Evolutionary conservation across 2,888 invertebrate species (phyloP).

Genomic region (Conchocele bisecta): DNA sequence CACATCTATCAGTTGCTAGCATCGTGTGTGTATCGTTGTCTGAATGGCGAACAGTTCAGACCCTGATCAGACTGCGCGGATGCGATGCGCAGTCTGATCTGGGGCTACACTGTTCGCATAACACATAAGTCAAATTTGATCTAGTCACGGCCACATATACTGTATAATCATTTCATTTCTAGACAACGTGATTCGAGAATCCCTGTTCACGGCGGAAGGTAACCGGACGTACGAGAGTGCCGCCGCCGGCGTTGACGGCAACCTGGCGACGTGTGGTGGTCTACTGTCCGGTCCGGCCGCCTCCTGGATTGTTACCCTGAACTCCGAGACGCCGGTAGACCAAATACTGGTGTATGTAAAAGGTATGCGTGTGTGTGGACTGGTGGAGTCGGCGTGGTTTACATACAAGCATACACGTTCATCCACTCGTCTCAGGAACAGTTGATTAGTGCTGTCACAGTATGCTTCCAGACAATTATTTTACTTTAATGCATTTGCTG

Average conservation of each 20-base stretch:
- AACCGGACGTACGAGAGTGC: constrained; percentile 24
- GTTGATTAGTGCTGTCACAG: too few relatives aligned
- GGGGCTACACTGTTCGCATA: too few relatives aligned
- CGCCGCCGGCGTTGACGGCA: constrained; percentile 46
- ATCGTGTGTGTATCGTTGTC: too few relatives aligned
- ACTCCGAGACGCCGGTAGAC: constrained; percentile 10
- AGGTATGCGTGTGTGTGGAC: constrained; percentile 20
- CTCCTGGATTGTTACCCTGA: constrained; percentile 46
- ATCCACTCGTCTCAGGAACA: too few relatives aligned
- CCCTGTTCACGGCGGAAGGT: constrained; percentile 40
- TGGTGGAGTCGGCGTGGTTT: not conserved
- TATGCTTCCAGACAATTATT: too few relatives aligned
- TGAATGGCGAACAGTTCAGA: too few relatives aligned
- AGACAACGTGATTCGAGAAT: constrained; percentile 40
- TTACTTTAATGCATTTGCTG: not conserved
- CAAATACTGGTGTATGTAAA: constrained; percentile 48
- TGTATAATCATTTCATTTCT: constrained; percentile 6
- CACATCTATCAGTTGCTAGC: too few relatives aligned
- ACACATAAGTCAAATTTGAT: too few relatives aligned
- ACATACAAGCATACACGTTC: too few relatives aligned
- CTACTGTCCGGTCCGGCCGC: constrained; percentile 28
- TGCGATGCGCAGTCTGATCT: too few relatives aligned
- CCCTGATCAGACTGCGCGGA: too few relatives aligned
- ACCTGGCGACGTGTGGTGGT: constrained; percentile 27
- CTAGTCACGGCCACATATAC: too few relatives aligned